phyloP scores from a whole-genome alignment of 2,113 vertebrate species.

The Pedetes capensis region DNA sequence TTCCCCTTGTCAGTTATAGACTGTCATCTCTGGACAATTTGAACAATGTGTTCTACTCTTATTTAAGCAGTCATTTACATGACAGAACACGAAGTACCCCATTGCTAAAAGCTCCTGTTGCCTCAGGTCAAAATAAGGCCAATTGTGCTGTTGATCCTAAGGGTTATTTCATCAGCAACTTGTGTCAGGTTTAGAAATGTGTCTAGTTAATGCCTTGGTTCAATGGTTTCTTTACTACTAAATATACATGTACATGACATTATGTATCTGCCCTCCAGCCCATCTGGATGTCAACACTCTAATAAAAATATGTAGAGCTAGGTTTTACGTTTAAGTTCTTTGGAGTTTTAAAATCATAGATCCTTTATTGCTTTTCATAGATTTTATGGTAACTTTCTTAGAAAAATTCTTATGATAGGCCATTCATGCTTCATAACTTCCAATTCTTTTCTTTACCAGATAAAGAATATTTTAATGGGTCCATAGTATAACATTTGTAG shows the following conservation, averaged over 20 bases:
- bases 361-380: slow-evolving; percentile 56
- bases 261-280: background rate
- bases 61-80: slow-evolving; percentile 40
- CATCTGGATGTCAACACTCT: slow-evolving; percentile 53
- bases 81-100: slow-evolving; percentile 1
- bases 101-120: slow-evolving; percentile 38
- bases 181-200: slow-evolving; percentile 46
- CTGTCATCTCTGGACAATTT: slow-evolving; percentile 7
- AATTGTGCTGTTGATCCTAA: slow-evolving; percentile 45
- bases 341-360: slow-evolving; percentile 12
- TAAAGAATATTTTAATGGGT: slow-evolving; percentile 28
- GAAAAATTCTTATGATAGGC: slow-evolving; percentile 56
- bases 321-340: slow-evolving; percentile 54
- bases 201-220: slow-evolving; percentile 50
- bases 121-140: slow-evolving; percentile 43
- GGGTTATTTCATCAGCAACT: slow-evolving; percentile 42
- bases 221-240: slow-evolving; percentile 40
- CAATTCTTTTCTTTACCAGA: slow-evolving; percentile 50
- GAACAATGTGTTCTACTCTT: slow-evolving; percentile 51
- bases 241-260: slow-evolving; percentile 9
- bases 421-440: slow-evolving; percentile 50
- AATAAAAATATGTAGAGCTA: slow-evolving; percentile 19
- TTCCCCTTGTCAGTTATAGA: slow-evolving; percentile 38
- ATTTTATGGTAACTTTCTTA: slow-evolving; percentile 57
- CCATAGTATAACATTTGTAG: slow-evolving; percentile 26